phyloP scores from a whole-genome alignment of 2,797 vertebrate species.

The Nyctibius grandis region DNA sequence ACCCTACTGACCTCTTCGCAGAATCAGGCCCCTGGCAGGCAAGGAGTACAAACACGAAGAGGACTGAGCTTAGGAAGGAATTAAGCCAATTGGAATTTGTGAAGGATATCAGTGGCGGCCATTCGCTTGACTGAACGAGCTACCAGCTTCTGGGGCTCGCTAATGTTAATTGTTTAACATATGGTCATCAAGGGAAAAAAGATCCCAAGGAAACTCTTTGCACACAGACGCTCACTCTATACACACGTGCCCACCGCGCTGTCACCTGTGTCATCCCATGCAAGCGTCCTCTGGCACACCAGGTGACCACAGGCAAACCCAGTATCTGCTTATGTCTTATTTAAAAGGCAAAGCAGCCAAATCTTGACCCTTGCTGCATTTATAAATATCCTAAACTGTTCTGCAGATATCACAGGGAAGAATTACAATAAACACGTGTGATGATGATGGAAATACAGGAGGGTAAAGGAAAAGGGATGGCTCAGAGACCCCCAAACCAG shows the following conservation, averaged over 20 bases:
- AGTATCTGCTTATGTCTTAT: accelerated
- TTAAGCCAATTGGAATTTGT: neutral
- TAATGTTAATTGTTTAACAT: accelerated
- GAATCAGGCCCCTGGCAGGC: neutral
- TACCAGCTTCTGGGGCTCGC: neutral
- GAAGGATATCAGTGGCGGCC: neutral
- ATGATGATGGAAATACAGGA: neutral
- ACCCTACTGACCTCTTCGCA: neutral
- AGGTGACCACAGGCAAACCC: neutral
- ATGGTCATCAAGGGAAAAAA: neutral
- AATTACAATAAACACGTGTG: neutral
- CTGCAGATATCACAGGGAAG: neutral
- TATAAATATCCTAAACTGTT: neutral
- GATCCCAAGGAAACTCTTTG: neutral
- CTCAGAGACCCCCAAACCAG: neutral
- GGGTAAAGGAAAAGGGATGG: neutral
- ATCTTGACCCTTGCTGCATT: neutral
- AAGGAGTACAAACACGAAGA: accelerated
- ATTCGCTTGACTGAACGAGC: accelerated
- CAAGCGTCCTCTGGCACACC: neutral
- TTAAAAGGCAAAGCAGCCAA: neutral
- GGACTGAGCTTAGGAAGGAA: neutral
- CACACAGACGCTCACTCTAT: accelerated
- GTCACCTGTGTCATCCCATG: neutral
- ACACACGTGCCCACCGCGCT: accelerated